Percentiles rank a stretch among this genome's conserved stretches.
Conservation (phyloP, 2,113 vertebrate genomes). For the Leptocoma aspasia region DNA sequence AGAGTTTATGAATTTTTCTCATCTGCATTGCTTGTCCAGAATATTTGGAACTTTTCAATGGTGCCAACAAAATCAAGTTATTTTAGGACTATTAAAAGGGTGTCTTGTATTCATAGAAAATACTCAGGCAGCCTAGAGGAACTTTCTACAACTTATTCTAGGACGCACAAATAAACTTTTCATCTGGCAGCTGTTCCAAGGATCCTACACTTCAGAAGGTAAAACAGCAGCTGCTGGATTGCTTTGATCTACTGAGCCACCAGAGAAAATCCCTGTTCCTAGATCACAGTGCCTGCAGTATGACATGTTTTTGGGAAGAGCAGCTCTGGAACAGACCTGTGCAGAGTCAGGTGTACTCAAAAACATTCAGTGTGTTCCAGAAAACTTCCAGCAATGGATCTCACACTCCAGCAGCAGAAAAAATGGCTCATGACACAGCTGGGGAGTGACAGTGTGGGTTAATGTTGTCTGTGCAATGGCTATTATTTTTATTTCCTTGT, state of each 20-base stretch:
- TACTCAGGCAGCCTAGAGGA: not conserved
- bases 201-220: not conserved
- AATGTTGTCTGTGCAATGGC: not conserved
- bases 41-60: not conserved
- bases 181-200: not conserved
- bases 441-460: not conserved
- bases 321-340: not conserved
- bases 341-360: not conserved
- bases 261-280: not conserved
- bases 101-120: not conserved
- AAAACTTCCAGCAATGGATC: not conserved
- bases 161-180: not conserved
- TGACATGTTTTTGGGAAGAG: accelerated
- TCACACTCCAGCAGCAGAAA: not conserved
- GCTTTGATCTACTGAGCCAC: not conserved
- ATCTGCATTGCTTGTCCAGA: not conserved
- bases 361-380: not conserved
- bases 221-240: not conserved
- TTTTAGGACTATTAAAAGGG: not conserved
- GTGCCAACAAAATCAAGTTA: not conserved
- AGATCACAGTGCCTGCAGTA: not conserved
- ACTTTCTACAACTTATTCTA: not conserved
- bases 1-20: not conserved
- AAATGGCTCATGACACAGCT: not conserved
- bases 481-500: not conserved